A percentile compares a stretch with the other conserved stretches of the same genome.
These are phyloP conservation scores for Rhineura floridana DNA, from an alignment of 2,113 vertebrate genomes.

Conservation along the genomic window DNA sequence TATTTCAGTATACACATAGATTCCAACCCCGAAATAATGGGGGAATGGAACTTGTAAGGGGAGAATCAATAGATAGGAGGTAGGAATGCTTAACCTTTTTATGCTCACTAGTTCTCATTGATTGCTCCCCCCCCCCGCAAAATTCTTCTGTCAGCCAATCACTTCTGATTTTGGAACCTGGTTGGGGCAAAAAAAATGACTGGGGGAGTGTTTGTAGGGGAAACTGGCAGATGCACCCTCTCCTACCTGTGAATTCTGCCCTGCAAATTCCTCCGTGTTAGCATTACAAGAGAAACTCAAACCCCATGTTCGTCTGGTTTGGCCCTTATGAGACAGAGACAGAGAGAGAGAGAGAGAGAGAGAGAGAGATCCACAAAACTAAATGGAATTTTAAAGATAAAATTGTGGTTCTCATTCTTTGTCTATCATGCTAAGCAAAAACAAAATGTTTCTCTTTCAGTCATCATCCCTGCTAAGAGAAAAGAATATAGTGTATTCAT, in stretches of 20 bases:
- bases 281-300: not conserved
- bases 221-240: too few species aligned
- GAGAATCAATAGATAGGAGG: not conserved
- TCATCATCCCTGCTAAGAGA: not conserved
- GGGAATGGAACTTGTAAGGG: not conserved
- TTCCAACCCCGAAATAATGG: not conserved
- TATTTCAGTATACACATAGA: not conserved
- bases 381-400: not conserved
- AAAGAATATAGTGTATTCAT: not conserved
- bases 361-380: not conserved
- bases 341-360: not conserved
- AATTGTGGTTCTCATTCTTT: not conserved
- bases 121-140: not conserved
- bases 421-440: not conserved
- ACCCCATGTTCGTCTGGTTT: not conserved
- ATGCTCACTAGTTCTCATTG: not conserved
- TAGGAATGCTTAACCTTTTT: not conserved
- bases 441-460: not conserved
- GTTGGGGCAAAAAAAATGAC: not conserved
- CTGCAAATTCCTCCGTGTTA: not conserved
- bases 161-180: not conserved
- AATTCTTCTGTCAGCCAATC: not conserved
- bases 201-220: not conserved
- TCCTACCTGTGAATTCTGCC: not conserved
- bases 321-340: not conserved